Evolutionary conservation across 2,113 vertebrate genomes (phyloP).

Genomic region (Epinephelus moara): DNA sequence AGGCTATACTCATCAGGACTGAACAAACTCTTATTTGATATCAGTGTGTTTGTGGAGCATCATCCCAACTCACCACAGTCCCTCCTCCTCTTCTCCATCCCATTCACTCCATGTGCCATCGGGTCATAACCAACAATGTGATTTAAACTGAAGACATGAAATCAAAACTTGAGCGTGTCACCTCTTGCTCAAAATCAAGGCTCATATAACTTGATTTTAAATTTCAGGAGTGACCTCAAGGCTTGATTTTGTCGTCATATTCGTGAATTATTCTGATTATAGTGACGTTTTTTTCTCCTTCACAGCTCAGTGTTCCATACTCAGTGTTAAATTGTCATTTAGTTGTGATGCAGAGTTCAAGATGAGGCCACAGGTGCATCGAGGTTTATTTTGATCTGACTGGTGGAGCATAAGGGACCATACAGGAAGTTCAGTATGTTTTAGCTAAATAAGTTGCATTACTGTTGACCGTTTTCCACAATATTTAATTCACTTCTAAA

Average conservation of each 20-base stretch:
- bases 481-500: neutral
- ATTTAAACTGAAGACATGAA: slow-evolving; percentile 42
- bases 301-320: slow-evolving; percentile 29
- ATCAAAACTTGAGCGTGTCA: slow-evolving; percentile 65
- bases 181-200: slow-evolving; percentile 31
- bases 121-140: slow-evolving; percentile 62
- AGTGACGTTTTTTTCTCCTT: slow-evolving; percentile 17
- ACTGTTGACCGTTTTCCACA: neutral
- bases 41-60: neutral
- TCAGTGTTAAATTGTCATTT: slow-evolving; percentile 39
- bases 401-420: neutral
- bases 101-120: slow-evolving; percentile 74
- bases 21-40: neutral
- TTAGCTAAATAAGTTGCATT: neutral
- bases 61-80: slow-evolving; percentile 8
- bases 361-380: slow-evolving; percentile 43
- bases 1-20: neutral
- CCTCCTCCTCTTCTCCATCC: slow-evolving; percentile 59
- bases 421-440: neutral
- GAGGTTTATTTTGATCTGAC: slow-evolving; percentile 1
- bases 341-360: slow-evolving; percentile 66
- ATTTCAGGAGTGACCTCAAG: slow-evolving; percentile 39
- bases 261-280: slow-evolving; percentile 26
- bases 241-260: slow-evolving; percentile 63
- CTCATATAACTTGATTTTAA: slow-evolving; percentile 8